Base-by-base conservation (phyloP, 2,888 invertebrate species). In the Busseola fusca region DNA sequence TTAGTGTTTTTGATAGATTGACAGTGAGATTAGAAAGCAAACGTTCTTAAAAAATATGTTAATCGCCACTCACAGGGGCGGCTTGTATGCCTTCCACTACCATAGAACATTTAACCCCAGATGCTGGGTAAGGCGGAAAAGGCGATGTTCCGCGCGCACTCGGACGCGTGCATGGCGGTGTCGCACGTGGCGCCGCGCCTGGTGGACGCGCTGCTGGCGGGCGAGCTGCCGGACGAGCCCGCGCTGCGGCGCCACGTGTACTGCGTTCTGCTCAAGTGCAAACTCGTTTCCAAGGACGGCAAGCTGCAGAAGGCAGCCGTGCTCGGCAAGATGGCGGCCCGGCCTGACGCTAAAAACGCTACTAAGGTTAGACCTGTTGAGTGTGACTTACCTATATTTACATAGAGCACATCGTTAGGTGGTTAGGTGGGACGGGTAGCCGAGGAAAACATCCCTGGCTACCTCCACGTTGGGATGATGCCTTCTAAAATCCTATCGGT, bases 111-210 rank as follows among this genome's bases (percentile, higher is more conserved):
- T 14, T 1, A 1, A 48, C 30, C 30, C 5, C 79, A 94, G 94
- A 80, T 86, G 21, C 81, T 94, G 34, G 93, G 94, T 68, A 95
- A 95, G 69, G 93, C 92, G 57, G 93, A 94, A 83, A 90, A 90
- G 81, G 93, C 93, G 72, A 94, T 95, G 95, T 93, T 95, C 87
- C 93, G 91, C 62, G 89, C 91, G 62, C 95, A 95, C 85, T 95
- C 94, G 0, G 93, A 89, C 52, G 92, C 93, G 5, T 95, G 95
- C 86, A 77, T 87, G 63, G 68, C 87, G 4, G 76, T 86, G 73
- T 93, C 94, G 37, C 81, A 74, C 9, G 94, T 87, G 50, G 85
- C 88, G 3, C 89, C 90, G 48, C 73, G 72, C 37, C 81, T 85
- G 30, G 87, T 93, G 73, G 91, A 87, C 16, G 79, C 87, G n/a